Evolutionary conservation across 2,113 vertebrate species (phyloP), one percentile per base, ranked within the genome.

Genomic region (Lethenteron camtschaticum): DNA sequence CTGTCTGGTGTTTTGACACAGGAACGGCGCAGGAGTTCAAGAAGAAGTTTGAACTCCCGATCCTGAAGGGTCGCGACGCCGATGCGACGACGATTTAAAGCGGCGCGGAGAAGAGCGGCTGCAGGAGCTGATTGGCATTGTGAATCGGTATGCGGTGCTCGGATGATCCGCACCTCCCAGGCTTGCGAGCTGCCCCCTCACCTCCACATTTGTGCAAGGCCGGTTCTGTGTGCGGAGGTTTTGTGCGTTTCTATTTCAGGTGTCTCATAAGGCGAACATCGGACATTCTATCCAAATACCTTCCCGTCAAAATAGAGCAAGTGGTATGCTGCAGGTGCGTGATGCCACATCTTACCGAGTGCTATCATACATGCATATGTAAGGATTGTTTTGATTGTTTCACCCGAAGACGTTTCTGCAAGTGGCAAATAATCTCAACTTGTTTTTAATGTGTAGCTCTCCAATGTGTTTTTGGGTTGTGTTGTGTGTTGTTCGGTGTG

Each of bases 231-330:
- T 68, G n/a, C 10, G 12, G 60, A 55, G 57, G 55, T 68, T 20
- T 71, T 71, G 74, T 76, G 75, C 14, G 16, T 41, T 14, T 55
- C 55, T 69, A 57, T 55, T 18, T 70, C 73, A 96, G 92, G 73
- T 99, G 94, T 76, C 78, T 99, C 74, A 99, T 99, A 72, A 79
- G 94, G 75, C 89, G 94, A 76, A 99, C 94, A 7, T 96, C 94
- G 0, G 89, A 99, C 72, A 95, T 99, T 74, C 80, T 99, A 69
- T 96, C 92, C 20, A 99, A 96, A 76, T 99, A 99, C 73, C 81
- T 99, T n/a, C 94, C 94, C 0, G 89, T 95, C 77, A 99, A 99
- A 77, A 86, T 95, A 3, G 94, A 99, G 74, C 90, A 95, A 74
- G 88, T 99, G 69, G 87, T 99, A 58, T 97, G 90, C 76, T 97